Base-by-base conservation (phyloP, 2,888 invertebrate species). In the Plusia festucae region DNA sequence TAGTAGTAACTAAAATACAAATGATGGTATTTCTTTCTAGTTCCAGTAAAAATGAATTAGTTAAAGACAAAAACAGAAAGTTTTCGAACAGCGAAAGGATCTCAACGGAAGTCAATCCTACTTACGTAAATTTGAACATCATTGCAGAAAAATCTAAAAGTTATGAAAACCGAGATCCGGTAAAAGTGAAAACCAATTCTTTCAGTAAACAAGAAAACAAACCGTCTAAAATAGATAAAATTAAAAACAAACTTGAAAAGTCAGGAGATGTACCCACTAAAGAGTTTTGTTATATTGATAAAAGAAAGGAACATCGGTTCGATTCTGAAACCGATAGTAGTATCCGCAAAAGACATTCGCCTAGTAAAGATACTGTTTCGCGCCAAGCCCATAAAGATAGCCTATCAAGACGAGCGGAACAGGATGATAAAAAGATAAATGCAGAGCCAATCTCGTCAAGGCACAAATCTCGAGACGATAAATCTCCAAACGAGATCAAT, bases 101-200 rank as follows among this genome's bases (percentile, higher is more conserved):
- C 34, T 65, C 73, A 59, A 73, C 75, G 9, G 83, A 83, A 55
- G 84, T 83, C 24, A 70, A 73, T 59, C 86, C 87, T 20, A 69
- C 86, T 53, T 90, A 90, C 65, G 83, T 79, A 7, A 90, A 90
- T 78, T 64, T 89, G 13, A 79, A 79, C 16, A 65, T 60, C 20
- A 73, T 78, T 51, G 67, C 68, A 5, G 64, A 79, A 68, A 78
- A 74, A 58, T 32, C 51, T 1, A 62, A 73, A 27, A 60, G 24
- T 0, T 54, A 58, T 13, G 61, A 64, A 32, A 65, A 53, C 15
- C 34, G 56, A 49, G 55, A 54, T 9, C 63, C 5, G 1, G 24
- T 53, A 24, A 81, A 75, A 60, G 32, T 53, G 24, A 72, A 61
- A 32, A 60, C 44, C 22, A 67, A 55, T 57, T 64, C 70, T 4